These are phyloP conservation scores for Psittacula echo DNA, from an alignment of 2,797 vertebrate species.

Conservation along the genomic window DNA sequence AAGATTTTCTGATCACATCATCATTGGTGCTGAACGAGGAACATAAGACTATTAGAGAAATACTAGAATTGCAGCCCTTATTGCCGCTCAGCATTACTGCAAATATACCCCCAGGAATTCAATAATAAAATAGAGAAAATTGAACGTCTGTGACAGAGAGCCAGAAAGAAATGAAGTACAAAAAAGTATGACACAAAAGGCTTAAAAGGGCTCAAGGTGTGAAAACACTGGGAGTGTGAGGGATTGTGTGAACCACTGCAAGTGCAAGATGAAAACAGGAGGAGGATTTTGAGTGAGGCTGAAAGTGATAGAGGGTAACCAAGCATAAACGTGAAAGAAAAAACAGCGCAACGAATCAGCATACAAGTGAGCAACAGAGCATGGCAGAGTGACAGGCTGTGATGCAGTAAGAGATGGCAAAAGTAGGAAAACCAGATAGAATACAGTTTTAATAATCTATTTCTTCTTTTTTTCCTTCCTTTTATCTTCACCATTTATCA, in stretches of 20 bases:
- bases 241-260: neutral
- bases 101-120: constrained; percentile 18
- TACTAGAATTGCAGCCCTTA: neutral
- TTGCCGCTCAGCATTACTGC: neutral
- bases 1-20: constrained; percentile 25
- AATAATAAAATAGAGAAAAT: constrained; percentile 27
- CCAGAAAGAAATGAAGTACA: neutral
- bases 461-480: neutral
- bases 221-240: neutral
- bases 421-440: neutral
- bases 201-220: constrained; percentile 1
- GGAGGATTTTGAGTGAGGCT: neutral
- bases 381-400: neutral
- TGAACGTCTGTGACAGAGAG: constrained; percentile 1
- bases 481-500: neutral
- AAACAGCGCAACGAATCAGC: neutral
- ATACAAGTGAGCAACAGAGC: neutral
- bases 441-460: neutral
- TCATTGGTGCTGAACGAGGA: neutral
- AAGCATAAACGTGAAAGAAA: neutral
- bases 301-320: neutral
- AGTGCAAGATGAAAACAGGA: neutral
- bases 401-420: neutral
- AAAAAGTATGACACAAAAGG: constrained; percentile 1
- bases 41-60: neutral